Percentiles rank a stretch among this genome's conserved stretches.
These are phyloP conservation scores for Ameiurus melas DNA, from an alignment of 2,113 vertebrate genomes.

Conservation along the genomic window DNA sequence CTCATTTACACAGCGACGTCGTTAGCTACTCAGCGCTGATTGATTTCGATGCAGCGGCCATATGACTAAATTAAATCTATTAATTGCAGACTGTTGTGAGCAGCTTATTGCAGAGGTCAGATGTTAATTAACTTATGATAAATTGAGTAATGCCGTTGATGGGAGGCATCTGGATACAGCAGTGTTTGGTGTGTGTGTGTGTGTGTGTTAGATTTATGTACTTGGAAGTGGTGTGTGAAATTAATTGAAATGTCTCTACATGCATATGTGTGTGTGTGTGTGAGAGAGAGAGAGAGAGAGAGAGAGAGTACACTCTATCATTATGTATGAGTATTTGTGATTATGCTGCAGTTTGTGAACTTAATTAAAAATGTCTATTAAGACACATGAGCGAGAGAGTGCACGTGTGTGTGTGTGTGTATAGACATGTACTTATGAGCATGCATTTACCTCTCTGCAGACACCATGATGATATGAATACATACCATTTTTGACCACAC, in stretches of 20 bases:
- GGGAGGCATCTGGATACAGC: not conserved
- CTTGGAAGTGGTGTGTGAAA: not conserved
- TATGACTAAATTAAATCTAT: conserved; percentile 2
- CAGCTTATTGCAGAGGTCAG: not conserved
- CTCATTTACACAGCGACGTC: not conserved
- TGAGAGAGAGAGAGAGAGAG: not conserved
- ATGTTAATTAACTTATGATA: not conserved
- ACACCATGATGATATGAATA: not conserved
- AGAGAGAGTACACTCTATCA: not conserved
- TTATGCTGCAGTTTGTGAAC: conserved; percentile 39
- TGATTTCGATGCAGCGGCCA: not conserved
- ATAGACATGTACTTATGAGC: not conserved
- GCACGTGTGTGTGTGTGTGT: not conserved
- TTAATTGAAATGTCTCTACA: conserved; percentile 2
- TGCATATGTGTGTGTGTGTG: not conserved
- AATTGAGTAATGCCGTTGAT: not conserved
- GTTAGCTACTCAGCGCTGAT: not conserved
- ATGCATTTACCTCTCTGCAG: not conserved
- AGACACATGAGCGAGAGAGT: not conserved
- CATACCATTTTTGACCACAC: not conserved
- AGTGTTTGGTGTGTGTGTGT: not conserved
- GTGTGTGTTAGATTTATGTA: not conserved
- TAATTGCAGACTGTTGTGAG: not conserved
- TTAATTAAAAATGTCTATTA: conserved; percentile 18
- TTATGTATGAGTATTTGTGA: not conserved